Evolutionary conservation across 2,113 vertebrate genomes (phyloP).

Genomic region (Takifugu flavidus): DNA sequence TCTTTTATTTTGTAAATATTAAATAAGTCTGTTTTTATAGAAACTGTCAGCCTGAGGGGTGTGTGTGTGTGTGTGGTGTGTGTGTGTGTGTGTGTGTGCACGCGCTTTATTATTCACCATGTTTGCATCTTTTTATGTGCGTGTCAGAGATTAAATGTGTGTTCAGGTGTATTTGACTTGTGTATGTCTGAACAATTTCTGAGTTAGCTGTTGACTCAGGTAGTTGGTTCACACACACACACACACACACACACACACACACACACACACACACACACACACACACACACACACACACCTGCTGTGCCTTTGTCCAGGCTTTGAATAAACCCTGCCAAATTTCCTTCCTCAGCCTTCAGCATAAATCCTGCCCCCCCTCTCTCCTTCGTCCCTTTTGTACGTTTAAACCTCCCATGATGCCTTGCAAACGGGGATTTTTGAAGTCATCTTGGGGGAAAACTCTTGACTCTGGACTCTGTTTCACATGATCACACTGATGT

Average conservation of each 20-base stretch:
- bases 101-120: constrained; percentile 5
- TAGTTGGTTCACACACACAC: constrained; percentile 50
- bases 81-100: constrained; percentile 20
- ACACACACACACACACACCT: constrained; percentile 19
- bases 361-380: constrained; percentile 19
- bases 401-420: constrained; percentile 58
- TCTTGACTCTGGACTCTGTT: not conserved
- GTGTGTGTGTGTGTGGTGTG: constrained; percentile 16
- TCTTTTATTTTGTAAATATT: too few relatives aligned
- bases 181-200: constrained; percentile 59
- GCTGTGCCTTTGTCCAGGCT: constrained; percentile 49
- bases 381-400: constrained; percentile 32
- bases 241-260: constrained; percentile 24
- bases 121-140: constrained; percentile 18
- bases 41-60: not conserved
- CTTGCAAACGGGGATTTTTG: constrained; percentile 44
- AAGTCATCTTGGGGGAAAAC: constrained; percentile 22
- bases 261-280: constrained; percentile 22
- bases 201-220: constrained; percentile 62
- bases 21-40: too few relatives aligned
- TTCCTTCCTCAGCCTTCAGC: constrained; percentile 33
- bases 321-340: constrained; percentile 32
- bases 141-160: constrained; percentile 47
- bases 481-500: too few relatives aligned
- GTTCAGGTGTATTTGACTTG: constrained; percentile 18